These are phyloP conservation scores for Gobiocypris rarus DNA, from an alignment of 2,113 vertebrate species.

Conservation along the genomic window DNA sequence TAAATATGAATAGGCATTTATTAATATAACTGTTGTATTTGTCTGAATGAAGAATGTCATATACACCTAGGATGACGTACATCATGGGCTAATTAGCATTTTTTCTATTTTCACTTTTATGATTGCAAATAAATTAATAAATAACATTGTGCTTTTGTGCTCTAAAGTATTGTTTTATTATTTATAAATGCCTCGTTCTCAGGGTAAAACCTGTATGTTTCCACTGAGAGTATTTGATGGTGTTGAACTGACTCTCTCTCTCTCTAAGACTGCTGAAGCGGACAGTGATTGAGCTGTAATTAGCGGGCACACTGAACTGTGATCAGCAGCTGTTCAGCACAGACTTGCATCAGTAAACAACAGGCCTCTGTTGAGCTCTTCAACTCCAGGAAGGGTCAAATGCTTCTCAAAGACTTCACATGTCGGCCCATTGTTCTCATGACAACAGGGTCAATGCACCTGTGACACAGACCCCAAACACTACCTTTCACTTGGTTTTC, in stretches of 20 bases:
- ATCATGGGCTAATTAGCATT: no score
- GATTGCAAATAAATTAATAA: no score
- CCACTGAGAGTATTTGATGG: not conserved
- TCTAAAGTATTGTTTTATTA: not conserved
- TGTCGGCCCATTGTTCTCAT: conserved; percentile 59
- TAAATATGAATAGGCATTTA: no score
- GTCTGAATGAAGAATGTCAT: no score
- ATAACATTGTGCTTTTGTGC: not conserved
- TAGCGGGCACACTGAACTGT: conserved; percentile 59
- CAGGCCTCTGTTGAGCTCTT: conserved; percentile 61
- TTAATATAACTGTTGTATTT: no score
- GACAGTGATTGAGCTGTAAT: conserved; percentile 63
- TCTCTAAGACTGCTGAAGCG: not conserved
- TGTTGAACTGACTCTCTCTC: not conserved
- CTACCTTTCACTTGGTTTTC: conserved; percentile 44
- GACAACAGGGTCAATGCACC: conserved; percentile 60
- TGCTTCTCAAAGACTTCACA: conserved; percentile 50
- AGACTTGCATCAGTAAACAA: conserved; percentile 68
- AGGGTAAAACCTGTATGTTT: not conserved
- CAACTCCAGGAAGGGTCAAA: conserved; percentile 54
- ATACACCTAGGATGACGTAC: no score
- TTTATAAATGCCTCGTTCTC: not conserved
- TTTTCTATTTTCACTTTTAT: no score
- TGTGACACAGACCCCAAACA: conserved; percentile 63
- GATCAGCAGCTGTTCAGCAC: conserved; percentile 65